Conservation (phyloP, 2,888 invertebrate species). For the Gari tellinella region DNA sequence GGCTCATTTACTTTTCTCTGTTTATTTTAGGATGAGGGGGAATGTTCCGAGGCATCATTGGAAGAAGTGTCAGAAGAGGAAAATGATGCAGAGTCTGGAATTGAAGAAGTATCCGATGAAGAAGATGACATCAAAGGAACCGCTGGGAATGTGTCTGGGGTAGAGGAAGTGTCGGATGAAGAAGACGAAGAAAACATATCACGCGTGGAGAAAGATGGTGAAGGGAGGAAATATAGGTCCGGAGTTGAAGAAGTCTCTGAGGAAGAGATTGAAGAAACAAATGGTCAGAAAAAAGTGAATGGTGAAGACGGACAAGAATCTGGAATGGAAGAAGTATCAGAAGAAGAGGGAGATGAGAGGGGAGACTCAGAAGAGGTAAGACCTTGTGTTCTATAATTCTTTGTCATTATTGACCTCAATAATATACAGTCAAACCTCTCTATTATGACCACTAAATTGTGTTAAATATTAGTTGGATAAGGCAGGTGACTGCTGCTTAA, state of each 20-base stretch:
- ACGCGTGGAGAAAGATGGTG: conserved; percentile 5
- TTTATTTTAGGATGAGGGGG: conserved; percentile 18
- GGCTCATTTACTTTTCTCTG: no score
- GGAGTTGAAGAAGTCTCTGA: conserved; percentile 22
- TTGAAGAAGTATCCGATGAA: conserved; percentile 51
- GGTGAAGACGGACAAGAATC: conserved; percentile 48
- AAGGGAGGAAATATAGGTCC: background rate
- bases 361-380: background rate
- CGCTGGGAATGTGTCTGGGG: conserved; percentile 42
- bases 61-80: conserved; percentile 41
- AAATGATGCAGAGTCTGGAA: conserved; percentile 30
- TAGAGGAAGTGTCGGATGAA: conserved; percentile 48
- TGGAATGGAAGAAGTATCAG: conserved; percentile 53
- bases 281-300: conserved; percentile 26
- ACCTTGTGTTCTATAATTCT: no score
- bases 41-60: conserved; percentile 23
- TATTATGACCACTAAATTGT: no score
- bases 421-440: no score
- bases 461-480: no score
- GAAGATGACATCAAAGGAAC: conserved; percentile 25
- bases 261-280: conserved; percentile 26
- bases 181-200: conserved; percentile 14
- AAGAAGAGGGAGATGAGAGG: conserved; percentile 31
- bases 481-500: no score
- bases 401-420: no score